phyloP scores from a whole-genome alignment of 2,888 invertebrate species.

The Drosophila paramelanica region DNA sequence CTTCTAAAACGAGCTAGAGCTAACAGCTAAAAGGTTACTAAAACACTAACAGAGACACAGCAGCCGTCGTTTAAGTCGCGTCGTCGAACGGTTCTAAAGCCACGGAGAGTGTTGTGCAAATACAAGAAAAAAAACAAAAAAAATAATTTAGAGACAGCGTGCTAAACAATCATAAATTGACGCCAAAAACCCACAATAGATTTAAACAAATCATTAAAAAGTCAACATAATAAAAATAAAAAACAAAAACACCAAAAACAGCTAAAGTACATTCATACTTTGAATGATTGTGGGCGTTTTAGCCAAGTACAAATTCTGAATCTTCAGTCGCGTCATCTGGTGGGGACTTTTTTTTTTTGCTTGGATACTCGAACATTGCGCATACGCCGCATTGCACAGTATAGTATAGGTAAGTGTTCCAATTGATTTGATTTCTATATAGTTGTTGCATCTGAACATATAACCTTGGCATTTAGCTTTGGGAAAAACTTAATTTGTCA shows the following conservation, averaged over 20 bases:
- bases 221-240: slow-evolving; percentile 1
- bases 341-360: slow-evolving; percentile 11
- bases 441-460: slow-evolving; percentile 2
- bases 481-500: slow-evolving; percentile 56
- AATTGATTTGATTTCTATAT: slow-evolving; percentile 6
- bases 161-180: slow-evolving; percentile 23
- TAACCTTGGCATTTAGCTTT: slow-evolving; percentile 71
- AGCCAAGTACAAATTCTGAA: slow-evolving; percentile 39
- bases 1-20: slow-evolving; percentile 53
- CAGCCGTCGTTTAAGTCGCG: slow-evolving; percentile 63
- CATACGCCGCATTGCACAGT: slow-evolving; percentile 58
- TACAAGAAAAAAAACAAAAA: slow-evolving; percentile 13
- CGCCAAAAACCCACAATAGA: slow-evolving; percentile 48
- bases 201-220: slow-evolving; percentile 32
- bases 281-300: slow-evolving; percentile 71
- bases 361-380: slow-evolving; percentile 44
- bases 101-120: slow-evolving; percentile 74
- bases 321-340: slow-evolving; percentile 23
- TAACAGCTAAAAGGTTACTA: slow-evolving; percentile 52
- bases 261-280: slow-evolving; percentile 12
- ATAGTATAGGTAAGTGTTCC: slow-evolving; percentile 45
- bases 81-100: slow-evolving; percentile 41
- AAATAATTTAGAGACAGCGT: slow-evolving; percentile 22
- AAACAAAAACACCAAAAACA: slow-evolving; percentile 22
- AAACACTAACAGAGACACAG: slow-evolving; percentile 65